Percentiles rank a stretch among this genome's conserved stretches.
These are phyloP conservation scores for Entelurus aequoreus DNA, from an alignment of 2,113 vertebrate species.

Conservation along the genomic window DNA sequence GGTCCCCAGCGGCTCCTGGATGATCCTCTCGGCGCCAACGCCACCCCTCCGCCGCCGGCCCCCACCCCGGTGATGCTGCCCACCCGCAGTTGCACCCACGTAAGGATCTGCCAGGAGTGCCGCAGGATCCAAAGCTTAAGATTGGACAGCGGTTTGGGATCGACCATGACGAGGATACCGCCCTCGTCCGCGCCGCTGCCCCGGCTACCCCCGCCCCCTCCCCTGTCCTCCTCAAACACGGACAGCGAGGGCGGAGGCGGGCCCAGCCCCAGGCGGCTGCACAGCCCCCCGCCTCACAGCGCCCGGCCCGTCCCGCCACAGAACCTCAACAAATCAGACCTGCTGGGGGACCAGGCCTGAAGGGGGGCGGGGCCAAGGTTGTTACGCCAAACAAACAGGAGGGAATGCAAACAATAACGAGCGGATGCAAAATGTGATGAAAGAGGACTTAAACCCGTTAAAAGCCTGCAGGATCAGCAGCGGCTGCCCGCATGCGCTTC, in stretches of 20 bases:
- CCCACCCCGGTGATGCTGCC: slow-evolving; percentile 53
- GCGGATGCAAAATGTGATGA: slow-evolving; percentile 6
- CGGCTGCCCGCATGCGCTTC: not conserved
- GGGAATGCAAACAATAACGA: not conserved
- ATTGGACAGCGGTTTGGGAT: slow-evolving; percentile 62
- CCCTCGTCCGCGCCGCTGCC: slow-evolving; percentile 70
- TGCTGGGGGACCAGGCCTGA: slow-evolving; percentile 68
- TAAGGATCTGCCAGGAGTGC: slow-evolving; percentile 83
- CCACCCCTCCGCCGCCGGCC: slow-evolving; percentile 60
- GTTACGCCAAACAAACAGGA: slow-evolving; percentile 19
- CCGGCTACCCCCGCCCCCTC: slow-evolving; percentile 52
- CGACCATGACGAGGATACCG: slow-evolving; percentile 71
- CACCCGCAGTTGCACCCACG: slow-evolving; percentile 69
- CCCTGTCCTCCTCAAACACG: slow-evolving; percentile 72
- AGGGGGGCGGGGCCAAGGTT: not conserved
- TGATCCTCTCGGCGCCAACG: slow-evolving; percentile 72
- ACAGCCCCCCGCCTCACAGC: slow-evolving; percentile 73
- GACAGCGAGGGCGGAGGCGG: slow-evolving; percentile 74
- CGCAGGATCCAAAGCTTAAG: slow-evolving; percentile 85
- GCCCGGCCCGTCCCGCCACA: slow-evolving; percentile 76
- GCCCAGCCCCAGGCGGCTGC: slow-evolving; percentile 76
- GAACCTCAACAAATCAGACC: slow-evolving; percentile 76
- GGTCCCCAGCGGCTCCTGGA: slow-evolving; percentile 85
- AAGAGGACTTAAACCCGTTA: slow-evolving; percentile 1
- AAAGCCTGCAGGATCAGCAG: slow-evolving; percentile 16